Conservation (phyloP, 1,140 invertebrate species). For the Zaprionus vittiger region DNA sequence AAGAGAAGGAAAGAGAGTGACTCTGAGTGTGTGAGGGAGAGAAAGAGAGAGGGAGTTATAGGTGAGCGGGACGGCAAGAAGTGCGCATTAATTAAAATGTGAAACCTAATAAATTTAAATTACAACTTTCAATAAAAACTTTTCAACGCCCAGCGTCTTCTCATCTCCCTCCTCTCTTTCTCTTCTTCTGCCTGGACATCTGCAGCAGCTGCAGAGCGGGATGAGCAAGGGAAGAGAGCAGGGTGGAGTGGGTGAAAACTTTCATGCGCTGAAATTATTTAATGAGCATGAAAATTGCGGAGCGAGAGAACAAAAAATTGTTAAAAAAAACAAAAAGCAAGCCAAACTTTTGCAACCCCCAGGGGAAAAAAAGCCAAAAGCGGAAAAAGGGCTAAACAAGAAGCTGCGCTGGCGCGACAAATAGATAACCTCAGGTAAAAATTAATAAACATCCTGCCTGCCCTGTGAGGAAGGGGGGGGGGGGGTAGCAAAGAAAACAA, state of each 20-base stretch:
- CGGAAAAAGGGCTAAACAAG: constrained; percentile 59
- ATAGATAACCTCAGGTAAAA: constrained; percentile 83
- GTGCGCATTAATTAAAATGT: constrained; percentile 82
- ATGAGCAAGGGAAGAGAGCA: neutral
- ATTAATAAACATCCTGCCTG: constrained; percentile 72
- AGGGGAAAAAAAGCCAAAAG: constrained; percentile 4
- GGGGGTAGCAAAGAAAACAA: neutral
- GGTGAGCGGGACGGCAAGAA: constrained; percentile 27
- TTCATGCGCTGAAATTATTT: constrained; percentile 75
- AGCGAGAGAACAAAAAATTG: constrained; percentile 30
- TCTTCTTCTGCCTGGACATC: neutral
- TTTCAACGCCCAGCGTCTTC: constrained; percentile 59
- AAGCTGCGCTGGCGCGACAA: constrained; percentile 68
- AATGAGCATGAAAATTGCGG: constrained; percentile 80
- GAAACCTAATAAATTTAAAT: constrained; percentile 82
- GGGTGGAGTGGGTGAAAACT: constrained; percentile 38
- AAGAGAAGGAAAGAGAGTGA: neutral
- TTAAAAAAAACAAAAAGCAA: constrained; percentile 14
- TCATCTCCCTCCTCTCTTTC: neutral
- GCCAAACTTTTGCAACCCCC: constrained; percentile 45
- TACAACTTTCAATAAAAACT: constrained; percentile 81
- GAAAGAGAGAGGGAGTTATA: neutral
- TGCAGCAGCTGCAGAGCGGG: neutral
- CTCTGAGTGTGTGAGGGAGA: neutral
- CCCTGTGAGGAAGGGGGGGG: neutral